These are phyloP conservation scores for Micromesistius poutassou DNA, from an alignment of 2,797 vertebrate species.

Conservation along the genomic window DNA sequence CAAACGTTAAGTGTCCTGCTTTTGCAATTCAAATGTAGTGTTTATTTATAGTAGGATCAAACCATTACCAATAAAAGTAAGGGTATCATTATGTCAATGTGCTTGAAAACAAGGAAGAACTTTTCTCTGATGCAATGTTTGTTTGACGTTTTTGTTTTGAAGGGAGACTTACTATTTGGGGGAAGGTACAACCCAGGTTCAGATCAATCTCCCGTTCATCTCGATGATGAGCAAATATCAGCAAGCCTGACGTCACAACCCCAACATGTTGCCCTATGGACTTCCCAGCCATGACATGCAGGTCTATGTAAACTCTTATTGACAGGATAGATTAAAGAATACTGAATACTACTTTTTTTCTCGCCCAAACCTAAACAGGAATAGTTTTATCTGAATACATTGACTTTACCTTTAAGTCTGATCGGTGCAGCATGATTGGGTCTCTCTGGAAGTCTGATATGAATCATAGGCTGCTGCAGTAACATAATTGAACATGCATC, in stretches of 20 bases:
- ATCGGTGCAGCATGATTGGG: neutral
- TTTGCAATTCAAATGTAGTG: neutral
- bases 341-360: neutral
- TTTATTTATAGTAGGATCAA: neutral
- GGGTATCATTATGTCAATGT: neutral
- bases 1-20: neutral
- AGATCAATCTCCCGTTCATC: too few relatives aligned
- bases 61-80: neutral
- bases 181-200: too few relatives aligned
- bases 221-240: neutral
- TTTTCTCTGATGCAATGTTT: neutral
- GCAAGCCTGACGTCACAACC: neutral
- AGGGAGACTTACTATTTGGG: too few relatives aligned
- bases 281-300: neutral
- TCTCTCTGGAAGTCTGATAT: neutral
- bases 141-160: neutral
- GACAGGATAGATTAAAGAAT: neutral
- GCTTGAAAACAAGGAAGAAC: neutral
- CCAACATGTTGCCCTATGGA: neutral
- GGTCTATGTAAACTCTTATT: neutral
- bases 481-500: neutral
- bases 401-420: neutral
- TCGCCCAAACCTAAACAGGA: too few relatives aligned
- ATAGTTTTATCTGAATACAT: too few relatives aligned
- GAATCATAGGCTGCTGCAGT: neutral